These are phyloP conservation scores for Sitta carolinensis DNA, from an alignment of 2,797 vertebrate genomes.

Conservation along the genomic window DNA sequence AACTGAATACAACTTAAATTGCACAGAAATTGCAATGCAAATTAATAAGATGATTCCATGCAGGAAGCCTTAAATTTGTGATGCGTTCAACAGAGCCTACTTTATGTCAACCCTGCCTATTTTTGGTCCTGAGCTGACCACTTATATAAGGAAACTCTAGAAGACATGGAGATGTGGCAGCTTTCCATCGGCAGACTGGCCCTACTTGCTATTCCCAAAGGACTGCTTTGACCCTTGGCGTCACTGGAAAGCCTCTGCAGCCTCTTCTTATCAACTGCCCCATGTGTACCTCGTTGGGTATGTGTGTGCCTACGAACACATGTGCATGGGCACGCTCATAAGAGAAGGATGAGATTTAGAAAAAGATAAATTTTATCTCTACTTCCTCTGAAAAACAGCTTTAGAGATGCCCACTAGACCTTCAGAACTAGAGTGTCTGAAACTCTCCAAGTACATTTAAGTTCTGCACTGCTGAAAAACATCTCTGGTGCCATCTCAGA, in stretches of 20 bases:
- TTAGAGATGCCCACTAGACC: neutral
- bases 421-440: neutral
- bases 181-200: neutral
- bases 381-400: neutral
- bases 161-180: neutral
- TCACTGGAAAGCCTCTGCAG: neutral
- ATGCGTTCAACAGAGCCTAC: neutral
- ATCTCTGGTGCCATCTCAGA: neutral
- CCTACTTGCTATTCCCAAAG: neutral
- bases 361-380: neutral
- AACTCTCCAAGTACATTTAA: neutral
- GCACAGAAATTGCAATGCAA: neutral
- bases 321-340: fast-evolving
- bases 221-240: neutral
- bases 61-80: neutral
- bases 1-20: neutral
- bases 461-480: neutral
- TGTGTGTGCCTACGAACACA: fast-evolving
- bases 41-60: neutral
- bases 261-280: neutral
- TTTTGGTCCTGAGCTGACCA: conserved; percentile 1
- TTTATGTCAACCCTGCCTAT: neutral
- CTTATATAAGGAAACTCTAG: neutral
- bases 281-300: fast-evolving
- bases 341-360: neutral